phyloP scores from a whole-genome alignment of 2,797 vertebrate genomes.

The Telmatherina bonti region DNA sequence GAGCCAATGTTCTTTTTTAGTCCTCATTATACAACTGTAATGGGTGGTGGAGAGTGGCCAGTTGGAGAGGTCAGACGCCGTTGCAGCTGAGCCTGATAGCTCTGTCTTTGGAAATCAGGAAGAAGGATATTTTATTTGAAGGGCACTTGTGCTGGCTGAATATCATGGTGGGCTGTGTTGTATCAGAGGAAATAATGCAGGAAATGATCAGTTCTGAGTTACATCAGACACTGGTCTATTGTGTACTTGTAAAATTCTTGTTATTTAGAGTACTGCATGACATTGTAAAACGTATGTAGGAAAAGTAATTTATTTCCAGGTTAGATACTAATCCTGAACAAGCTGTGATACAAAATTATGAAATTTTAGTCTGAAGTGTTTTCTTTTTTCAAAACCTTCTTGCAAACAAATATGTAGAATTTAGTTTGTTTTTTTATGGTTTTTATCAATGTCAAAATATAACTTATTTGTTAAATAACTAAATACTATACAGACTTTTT shows the following conservation, averaged over 20 bases:
- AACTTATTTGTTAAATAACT: too few relatives aligned
- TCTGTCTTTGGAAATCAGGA: slow-evolving; percentile 54
- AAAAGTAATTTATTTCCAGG: too few relatives aligned
- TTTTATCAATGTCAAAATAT: too few relatives aligned
- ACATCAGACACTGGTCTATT: not conserved
- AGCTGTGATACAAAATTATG: too few relatives aligned
- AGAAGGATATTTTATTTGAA: slow-evolving; percentile 55
- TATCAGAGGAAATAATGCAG: slow-evolving; percentile 33
- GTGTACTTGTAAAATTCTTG: not conserved
- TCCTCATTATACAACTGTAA: slow-evolving; percentile 65
- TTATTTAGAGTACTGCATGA: not conserved
- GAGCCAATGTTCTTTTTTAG: slow-evolving; percentile 23
- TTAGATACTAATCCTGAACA: too few relatives aligned
- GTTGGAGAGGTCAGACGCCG: slow-evolving; percentile 59
- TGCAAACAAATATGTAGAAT: too few relatives aligned
- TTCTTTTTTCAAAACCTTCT: too few relatives aligned
- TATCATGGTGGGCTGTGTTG: slow-evolving; percentile 52
- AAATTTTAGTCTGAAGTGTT: too few relatives aligned
- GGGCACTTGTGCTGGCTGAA: slow-evolving; percentile 61
- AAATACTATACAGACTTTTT: too few relatives aligned
- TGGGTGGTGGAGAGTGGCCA: slow-evolving; percentile 60
- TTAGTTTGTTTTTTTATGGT: too few relatives aligned
- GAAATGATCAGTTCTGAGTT: slow-evolving; percentile 8
- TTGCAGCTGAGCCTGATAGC: slow-evolving; percentile 60
- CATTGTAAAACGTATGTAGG: too few relatives aligned